Evolutionary conservation across 2,113 vertebrate genomes (phyloP), one percentile per base, ranked within the genome.

Genomic region (Eira barbara): DNA sequence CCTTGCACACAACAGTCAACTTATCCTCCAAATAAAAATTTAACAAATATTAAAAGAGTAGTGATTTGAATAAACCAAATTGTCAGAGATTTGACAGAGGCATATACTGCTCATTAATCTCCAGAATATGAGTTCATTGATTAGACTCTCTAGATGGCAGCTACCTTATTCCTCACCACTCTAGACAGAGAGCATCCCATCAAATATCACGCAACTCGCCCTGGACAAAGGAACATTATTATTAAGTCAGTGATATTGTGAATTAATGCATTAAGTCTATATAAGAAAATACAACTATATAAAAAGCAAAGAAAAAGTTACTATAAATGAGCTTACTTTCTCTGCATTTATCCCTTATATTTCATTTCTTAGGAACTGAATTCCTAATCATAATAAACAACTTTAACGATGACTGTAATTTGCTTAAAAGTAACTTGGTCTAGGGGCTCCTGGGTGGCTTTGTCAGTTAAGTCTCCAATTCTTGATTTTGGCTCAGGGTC

Each of bases 361-460:
- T 69, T 93, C 67, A 63, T 84, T 85, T 95, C 21, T 85, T 93
- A 84, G 71, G 23, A 85, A 95, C 42, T 55, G 20, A 85, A 67
- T 89, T 95, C 18, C 63, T 80, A 79, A 95, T 91, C n/a, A 79
- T 45, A 93, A 4, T 74, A 65, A 52, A 59, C 80, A 20, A 20
- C n/a, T 47, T 87, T 67, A 95, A 88, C 29, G 17, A 52, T 86
- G 29, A 57, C 76, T 73, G 8, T 74, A 88, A 74, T 76, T 88
- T 76, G 25, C 17, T 80, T 84, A 42, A 87, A 97, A 93, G 82
- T 96, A 91, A 91, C n/a, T 88, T 27, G 39, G 4, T n/a, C 63
- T 34, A 65, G 42, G 63, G 17, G 7, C 3, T n/a, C 34, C 34
- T n/a, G 34, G 17, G 18, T n/a, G 17, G 67, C 34, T n/a, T 17